Percentiles rank a stretch among this genome's conserved stretches.
phyloP scores from a whole-genome alignment of 2,888 invertebrate genomes.

The Sminthurides aquaticus region DNA sequence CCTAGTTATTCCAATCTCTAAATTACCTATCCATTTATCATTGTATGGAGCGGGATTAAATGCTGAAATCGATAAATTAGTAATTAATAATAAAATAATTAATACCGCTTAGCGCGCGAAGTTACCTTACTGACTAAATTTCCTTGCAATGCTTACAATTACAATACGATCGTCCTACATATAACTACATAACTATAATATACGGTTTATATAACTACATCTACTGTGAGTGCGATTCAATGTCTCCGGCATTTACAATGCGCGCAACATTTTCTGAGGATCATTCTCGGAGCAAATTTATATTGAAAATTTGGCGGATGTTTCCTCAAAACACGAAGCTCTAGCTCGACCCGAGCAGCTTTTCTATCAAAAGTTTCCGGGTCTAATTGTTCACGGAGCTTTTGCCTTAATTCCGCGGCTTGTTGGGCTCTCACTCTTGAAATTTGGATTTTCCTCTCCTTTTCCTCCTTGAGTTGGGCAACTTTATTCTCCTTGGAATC shows the following conservation, averaged over 20 bases:
- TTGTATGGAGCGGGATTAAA: too few species aligned
- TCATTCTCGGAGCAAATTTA: slow-evolving; percentile 30
- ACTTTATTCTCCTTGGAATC: slow-evolving; percentile 36
- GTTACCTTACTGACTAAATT: too few species aligned
- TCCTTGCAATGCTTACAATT: too few species aligned
- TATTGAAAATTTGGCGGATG: slow-evolving; percentile 21
- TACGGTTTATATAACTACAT: too few species aligned
- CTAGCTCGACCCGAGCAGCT: slow-evolving; percentile 39
- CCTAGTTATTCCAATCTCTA: too few species aligned
- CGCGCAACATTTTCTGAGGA: slow-evolving; percentile 26
- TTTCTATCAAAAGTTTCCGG: slow-evolving; percentile 42
- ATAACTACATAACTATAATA: too few species aligned
- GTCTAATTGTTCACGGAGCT: slow-evolving; percentile 36
- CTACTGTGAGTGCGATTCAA: too few species aligned
- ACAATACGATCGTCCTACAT: too few species aligned
- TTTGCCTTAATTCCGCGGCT: slow-evolving; percentile 37
- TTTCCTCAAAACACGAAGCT: slow-evolving; percentile 33
- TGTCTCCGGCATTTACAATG: slow-evolving; percentile 12
- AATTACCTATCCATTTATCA: too few species aligned
- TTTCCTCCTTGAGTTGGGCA: slow-evolving; percentile 32
- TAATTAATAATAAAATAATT: too few species aligned
- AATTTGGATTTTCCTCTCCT: slow-evolving; percentile 34
- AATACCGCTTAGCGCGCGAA: too few species aligned
- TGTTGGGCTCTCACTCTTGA: slow-evolving; percentile 37
- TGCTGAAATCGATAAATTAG: too few species aligned